phyloP scores from a whole-genome alignment of 2,888 invertebrate genomes.

The Platyscelio sp. region DNA sequence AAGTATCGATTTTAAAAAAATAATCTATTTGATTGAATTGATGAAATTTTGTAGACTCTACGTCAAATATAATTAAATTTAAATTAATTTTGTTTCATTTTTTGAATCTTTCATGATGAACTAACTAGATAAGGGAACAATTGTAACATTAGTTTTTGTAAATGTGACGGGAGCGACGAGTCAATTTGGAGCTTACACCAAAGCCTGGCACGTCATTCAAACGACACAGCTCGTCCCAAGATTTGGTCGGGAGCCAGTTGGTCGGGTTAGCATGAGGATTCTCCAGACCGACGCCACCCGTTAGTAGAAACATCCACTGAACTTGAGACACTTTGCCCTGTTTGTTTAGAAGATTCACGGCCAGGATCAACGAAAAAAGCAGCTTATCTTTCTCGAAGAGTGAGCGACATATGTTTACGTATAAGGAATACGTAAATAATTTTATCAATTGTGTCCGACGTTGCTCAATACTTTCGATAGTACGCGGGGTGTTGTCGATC shows the following conservation, averaged over 20 bases:
- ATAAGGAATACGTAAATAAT: conserved; percentile 95
- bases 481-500: conserved; percentile 94
- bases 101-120: too few species aligned
- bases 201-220: conserved; percentile 87
- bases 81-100: too few species aligned
- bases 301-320: conserved; percentile 95
- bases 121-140: too few species aligned
- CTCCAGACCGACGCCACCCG: conserved; percentile 93
- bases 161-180: conserved; percentile 26
- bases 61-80: too few species aligned
- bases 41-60: too few species aligned
- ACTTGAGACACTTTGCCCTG: conserved; percentile 86
- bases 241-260: conserved; percentile 90
- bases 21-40: too few species aligned
- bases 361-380: conserved; percentile 93
- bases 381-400: conserved; percentile 98
- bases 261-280: conserved; percentile 91
- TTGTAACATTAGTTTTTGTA: neutral
- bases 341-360: conserved; percentile 90
- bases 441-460: conserved; percentile 91
- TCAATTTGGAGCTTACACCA: conserved; percentile 72
- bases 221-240: conserved; percentile 93
- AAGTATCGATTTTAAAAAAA: too few species aligned
- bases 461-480: conserved; percentile 91
- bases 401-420: conserved; percentile 96